Evolutionary conservation across 2,113 vertebrate species (phyloP).

Genomic region (Oostethus manadensis): DNA sequence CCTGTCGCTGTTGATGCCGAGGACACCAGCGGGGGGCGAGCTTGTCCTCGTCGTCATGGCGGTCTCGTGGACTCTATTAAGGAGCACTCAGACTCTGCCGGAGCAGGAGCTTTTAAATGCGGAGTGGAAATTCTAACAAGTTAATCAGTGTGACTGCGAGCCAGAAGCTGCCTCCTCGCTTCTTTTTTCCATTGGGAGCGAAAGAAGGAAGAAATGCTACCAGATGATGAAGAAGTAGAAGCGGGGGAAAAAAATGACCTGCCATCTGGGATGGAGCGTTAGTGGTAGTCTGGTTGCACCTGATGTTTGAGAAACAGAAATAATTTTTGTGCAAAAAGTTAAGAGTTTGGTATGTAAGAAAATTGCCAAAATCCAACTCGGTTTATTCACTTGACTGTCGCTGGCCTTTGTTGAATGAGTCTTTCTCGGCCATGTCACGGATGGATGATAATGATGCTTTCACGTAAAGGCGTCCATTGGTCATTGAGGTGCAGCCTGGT

Average conservation of each 20-base stretch:
- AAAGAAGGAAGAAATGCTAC: not conserved
- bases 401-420: no score
- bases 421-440: no score
- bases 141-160: not conserved
- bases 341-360: no score
- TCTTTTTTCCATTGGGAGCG: not conserved
- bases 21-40: constrained; percentile 31
- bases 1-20: not conserved
- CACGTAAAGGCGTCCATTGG: no score
- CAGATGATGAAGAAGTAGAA: not conserved
- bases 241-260: not conserved
- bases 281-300: no score
- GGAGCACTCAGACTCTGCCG: not conserved
- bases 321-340: no score
- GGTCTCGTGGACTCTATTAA: not conserved
- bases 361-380: no score
- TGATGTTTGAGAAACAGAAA: no score
- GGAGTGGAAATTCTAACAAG: constrained; percentile 5
- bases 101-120: not conserved
- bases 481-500: no score
- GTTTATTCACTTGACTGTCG: no score
- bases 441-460: no score
- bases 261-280: not conserved
- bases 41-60: not conserved
- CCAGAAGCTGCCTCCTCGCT: not conserved